A percentile compares a stretch with the other conserved stretches of the same genome.
phyloP scores from a whole-genome alignment of 2,888 invertebrate species.

The Idaea straminata region DNA sequence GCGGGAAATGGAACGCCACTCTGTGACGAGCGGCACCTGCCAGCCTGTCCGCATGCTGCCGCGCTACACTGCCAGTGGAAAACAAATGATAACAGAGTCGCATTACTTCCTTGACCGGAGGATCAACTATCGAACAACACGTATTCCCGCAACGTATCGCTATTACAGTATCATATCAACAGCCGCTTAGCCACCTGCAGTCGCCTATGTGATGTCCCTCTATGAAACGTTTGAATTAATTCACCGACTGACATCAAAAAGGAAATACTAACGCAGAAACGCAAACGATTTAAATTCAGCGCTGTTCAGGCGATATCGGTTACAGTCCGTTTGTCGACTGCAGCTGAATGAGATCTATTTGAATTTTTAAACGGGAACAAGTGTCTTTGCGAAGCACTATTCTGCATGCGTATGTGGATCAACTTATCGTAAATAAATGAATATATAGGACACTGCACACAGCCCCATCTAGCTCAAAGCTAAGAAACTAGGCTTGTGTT shows the following conservation, averaged over 20 bases:
- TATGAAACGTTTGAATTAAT: conserved; percentile 20
- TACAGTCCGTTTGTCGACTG: conserved; percentile 52
- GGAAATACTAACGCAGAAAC: background rate
- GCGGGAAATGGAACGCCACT: conserved; percentile 69
- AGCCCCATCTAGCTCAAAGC: too few relatives aligned
- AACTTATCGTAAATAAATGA: background rate
- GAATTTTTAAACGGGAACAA: conserved; percentile 59
- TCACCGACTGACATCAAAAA: conserved; percentile 3
- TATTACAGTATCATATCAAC: conserved; percentile 22
- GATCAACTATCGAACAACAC: conserved; percentile 38
- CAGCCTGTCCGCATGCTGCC: conserved; percentile 31
- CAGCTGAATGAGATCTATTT: conserved; percentile 46
- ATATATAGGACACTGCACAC: too few relatives aligned
- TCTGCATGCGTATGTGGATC: background rate
- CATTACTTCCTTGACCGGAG: conserved; percentile 52
- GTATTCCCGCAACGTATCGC: conserved; percentile 51
- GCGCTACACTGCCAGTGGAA: conserved; percentile 32
- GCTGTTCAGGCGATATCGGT: conserved; percentile 59
- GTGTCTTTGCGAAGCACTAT: conserved; percentile 8
- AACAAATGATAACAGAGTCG: conserved; percentile 56
- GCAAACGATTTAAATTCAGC: conserved; percentile 52
- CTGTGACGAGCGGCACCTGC: conserved; percentile 69
- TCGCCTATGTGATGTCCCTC: conserved; percentile 12
- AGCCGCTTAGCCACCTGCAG: background rate
- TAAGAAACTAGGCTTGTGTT: too few relatives aligned